Evolutionary conservation across 2,888 invertebrate species (phyloP).

Genomic region (Coronaproctus castanopsis): DNA sequence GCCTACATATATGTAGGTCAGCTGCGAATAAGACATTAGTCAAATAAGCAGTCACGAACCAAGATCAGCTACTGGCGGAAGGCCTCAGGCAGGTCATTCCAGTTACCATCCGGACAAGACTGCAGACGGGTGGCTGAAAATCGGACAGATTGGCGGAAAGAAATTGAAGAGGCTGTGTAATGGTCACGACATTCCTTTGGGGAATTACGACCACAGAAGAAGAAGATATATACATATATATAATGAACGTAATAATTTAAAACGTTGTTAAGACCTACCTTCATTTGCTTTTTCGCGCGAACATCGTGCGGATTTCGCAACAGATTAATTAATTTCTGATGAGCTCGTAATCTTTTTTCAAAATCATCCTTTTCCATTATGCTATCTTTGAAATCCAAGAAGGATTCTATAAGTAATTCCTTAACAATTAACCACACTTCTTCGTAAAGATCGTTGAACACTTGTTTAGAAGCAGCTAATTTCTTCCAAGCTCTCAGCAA

Average conservation of each 20-base stretch:
- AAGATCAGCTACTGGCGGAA: too few relatives aligned
- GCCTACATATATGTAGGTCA: too few relatives aligned
- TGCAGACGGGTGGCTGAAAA: too few relatives aligned
- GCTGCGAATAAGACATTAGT: too few relatives aligned
- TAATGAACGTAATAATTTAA: too few relatives aligned
- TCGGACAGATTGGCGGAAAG: too few relatives aligned
- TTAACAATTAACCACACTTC: background rate
- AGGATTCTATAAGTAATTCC: background rate
- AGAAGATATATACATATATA: too few relatives aligned
- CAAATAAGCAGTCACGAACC: too few relatives aligned
- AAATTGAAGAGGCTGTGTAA: too few relatives aligned
- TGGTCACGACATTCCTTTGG: background rate
- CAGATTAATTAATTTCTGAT: constrained; percentile 9
- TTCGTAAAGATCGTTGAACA: background rate
- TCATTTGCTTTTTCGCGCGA: constrained; percentile 5
- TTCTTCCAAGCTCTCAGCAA: constrained; percentile 5
- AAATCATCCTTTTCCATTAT: constrained; percentile 4
- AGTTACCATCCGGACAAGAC: too few relatives aligned
- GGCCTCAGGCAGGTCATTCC: background rate
- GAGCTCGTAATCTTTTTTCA: constrained; percentile 6
- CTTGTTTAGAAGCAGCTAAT: background rate
- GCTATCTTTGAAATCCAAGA: background rate
- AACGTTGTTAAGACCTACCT: background rate
- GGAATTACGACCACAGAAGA: too few relatives aligned
- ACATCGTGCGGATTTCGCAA: constrained; percentile 6